These are phyloP conservation scores for Vulpes ferrilata DNA, from an alignment of 2,113 vertebrate genomes.

Conservation along the genomic window DNA sequence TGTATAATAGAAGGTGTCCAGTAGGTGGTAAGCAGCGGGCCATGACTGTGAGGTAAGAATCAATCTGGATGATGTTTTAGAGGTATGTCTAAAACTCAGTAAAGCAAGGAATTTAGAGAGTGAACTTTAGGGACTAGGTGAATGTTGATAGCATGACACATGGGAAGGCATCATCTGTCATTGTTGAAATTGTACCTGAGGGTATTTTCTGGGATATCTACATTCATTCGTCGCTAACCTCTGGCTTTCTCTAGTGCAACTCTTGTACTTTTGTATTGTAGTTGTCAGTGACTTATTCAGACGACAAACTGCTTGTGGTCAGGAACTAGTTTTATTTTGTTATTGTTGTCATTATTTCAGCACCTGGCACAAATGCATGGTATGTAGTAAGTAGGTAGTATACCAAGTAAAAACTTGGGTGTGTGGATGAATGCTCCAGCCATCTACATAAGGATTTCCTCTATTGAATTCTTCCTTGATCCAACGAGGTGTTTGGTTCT, in stretches of 20 bases:
- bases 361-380: fast-evolving
- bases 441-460: neutral
- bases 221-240: neutral
- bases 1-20: neutral
- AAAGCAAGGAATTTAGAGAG: neutral
- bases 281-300: neutral
- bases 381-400: neutral
- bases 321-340: neutral
- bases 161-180: neutral
- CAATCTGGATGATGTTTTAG: neutral
- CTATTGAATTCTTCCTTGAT: neutral
- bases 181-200: neutral
- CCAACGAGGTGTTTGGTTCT: neutral
- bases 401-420: neutral
- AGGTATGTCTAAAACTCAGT: neutral
- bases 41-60: neutral
- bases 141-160: neutral
- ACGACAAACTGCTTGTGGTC: neutral
- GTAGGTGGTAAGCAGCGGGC: neutral
- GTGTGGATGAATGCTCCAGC: neutral
- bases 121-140: neutral
- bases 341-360: neutral
- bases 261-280: neutral
- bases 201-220: neutral
- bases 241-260: neutral